Base-by-base conservation (phyloP, 2,888 invertebrate genomes). In the Rhaphigaster nebulosa region DNA sequence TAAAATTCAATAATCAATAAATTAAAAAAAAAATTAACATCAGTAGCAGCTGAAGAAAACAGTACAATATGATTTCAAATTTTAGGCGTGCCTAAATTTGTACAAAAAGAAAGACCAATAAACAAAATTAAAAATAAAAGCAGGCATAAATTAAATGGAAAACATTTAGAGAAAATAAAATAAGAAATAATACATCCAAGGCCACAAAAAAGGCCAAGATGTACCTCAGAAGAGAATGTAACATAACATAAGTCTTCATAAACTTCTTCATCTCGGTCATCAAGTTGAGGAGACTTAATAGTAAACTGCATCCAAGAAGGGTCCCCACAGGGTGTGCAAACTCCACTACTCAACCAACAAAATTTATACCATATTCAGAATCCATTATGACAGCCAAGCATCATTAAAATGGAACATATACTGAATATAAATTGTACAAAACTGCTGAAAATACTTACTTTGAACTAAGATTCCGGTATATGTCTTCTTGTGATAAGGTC, bases 221-320 rank as follows among this genome's bases (percentile, higher is more conserved):
- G 91, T 94, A 96, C 96, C 96, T 96, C 96, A 92, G 96, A 95
- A 92, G 96, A 95, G 94, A 97, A 96, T 93, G 97, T 97, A 93
- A 97, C 97, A 94, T 97, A 97, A 95, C 97, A 97, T 93, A 98
- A 95, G 94, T 97, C 97, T 94, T 97, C 97, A 94, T 98, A 98
- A 93, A 97, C 96, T 94, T 97, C 97, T 93, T 97, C 97, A 92
- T 93, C 91, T 20, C 96, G 94, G 93, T 95, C 96, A 93, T 95
- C 95, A 88, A 95, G 94, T 93, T 94, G 95, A 92, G 96, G 96
- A 93, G 94, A 94, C 89, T 94, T 94, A 93, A 96, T 96, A 92
- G 95, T 96, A 94, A 96, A 96, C 94, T 95, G 95, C 56, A 91
- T 89, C 96, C 96, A 96, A 91, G 95, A 95, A 87, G 95, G 95